Base-by-base conservation (phyloP, 2,113 vertebrate species). In the Nothoprocta pentlandii region DNA sequence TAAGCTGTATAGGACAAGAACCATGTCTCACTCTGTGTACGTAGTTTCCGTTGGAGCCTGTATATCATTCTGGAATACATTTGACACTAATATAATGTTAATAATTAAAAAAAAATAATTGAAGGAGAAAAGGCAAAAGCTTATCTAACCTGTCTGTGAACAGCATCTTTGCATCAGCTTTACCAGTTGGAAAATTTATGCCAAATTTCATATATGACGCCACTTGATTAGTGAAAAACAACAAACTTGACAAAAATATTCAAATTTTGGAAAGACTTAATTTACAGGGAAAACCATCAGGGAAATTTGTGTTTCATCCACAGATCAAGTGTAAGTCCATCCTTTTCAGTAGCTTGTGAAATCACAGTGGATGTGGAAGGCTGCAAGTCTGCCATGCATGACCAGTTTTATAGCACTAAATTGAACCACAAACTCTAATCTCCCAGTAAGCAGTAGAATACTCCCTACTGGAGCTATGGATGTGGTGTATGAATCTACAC, bases 11-110 rank as follows among this genome's bases (percentile, higher is more conserved):
- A 66, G 44, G 15, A 36, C 58, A 94, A 10, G 4, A 12, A 44
- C 3, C 0, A 0, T 49, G 39, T 39, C 23, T 68, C 42, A 39
- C 22, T 66, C 79, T 86, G 36, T 39, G 36, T 39, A 39, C 0
- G 13, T 15, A 64, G 13, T 28, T 46, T 61, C 36, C 56, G 21
- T 16, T 19, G 22, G 9, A 75, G 16, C 28, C 25, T 63, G 70
- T 67, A 58, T 12, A 25, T 46, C 9, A 25, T 47, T n/a, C 39
- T 61, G 28, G 39, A 93, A 80, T 47, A 34, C 6, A 80, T 80
- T 83, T 70, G 2, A 15, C 34, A 67, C 16, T 13, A 59, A 74
- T 77, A 80, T 22, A 41, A 30, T 66, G 16, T 28, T 54, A 56
- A 58, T 32, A 58, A 17, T 17, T 28, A 25, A 26, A 8, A 8